Evolutionary conservation across 2,113 vertebrate genomes (phyloP), one percentile per base, ranked within the genome.

Genomic region (Amphilophus citrinellus): DNA sequence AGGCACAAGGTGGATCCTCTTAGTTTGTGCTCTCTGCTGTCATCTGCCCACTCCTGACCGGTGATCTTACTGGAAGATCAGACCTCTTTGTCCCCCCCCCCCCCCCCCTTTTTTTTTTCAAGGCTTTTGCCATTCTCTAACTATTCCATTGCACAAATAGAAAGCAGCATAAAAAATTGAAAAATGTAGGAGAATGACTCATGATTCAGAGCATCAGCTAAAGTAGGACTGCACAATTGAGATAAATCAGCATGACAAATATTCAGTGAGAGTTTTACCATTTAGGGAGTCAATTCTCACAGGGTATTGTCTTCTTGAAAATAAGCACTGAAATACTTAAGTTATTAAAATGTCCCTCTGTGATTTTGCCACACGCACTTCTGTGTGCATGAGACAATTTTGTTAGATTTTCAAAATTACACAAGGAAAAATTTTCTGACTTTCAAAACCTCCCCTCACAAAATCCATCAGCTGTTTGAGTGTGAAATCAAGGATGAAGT

Each of bases 1-100:
- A 90, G 91, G 90, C 84, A 59, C 87, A 59, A 84, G 79, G 44
- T 88, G 88, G 87, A 95, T 94, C 93, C 87, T 88, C 89, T 92
- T 84, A 90, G 86, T 90, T 85, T 7, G 27, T 53, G 81, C 80
- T 78, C 86, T 77, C 73, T 18, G 87, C 79, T 91, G 88, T 94
- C 91, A 90, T 84, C 91, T 91, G 90, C 84, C 77, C 77, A 37
- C 79, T 37, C 60, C 76, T 79, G 76, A 86, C 62, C 39, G 27
- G 39, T 59, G 76, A 58, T 71, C 66, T 27, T 30, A 61, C 75
- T 50, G 30, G 57, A 75, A 85, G 81, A 82, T 83, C 82, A 82
- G 83, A 35, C 81, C 53, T 86, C 30, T 15, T 53, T 61, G 80
- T 32, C 73, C 80, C 39, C 1, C 35, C 35, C 5, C 35, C 35